Evolutionary conservation across 2,797 vertebrate genomes (phyloP), one percentile per base, ranked within the genome.

Genomic region (Graptemys geographica): DNA sequence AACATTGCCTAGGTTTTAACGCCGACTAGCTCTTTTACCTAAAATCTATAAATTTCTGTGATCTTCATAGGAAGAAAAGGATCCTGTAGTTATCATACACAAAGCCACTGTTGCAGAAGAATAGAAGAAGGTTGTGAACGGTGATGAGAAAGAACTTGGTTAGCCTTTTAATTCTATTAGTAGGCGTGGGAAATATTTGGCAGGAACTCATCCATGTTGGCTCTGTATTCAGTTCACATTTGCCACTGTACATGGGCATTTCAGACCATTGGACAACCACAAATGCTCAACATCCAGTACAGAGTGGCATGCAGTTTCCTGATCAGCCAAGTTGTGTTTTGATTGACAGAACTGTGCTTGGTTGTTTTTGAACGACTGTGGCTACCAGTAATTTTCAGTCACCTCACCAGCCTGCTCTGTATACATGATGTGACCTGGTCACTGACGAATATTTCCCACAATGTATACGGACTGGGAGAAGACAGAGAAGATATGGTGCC

Each of bases 401-500:
- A 9, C 83, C 9, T 86, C 0, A 0, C 37, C 8, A 19, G 83
- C 19, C 1, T 28, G 3, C 1, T 33, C n/a, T 82, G 6, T 72
- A 31, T 86, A 15, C 6, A 2, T 56, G 12, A 74, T 33, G 84
- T 6, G 1, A 31, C 59, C 12, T 27, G 51, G 25, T 80, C 88
- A 93, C 76, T 53, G 93, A 81, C 72, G 69, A 11, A 0, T 72
- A 83, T 78, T 41, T 93, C 41, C 56, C 16, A 76, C 47, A 55
- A 19, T 78, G 62, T 79, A 49, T 59, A 92, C 82, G 94, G 81
- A 8, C 57, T 88, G 84, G 86, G 47, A n/a, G 5, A 94, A 94
- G 92, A 87, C 25, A 90, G 80, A 89, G 92, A 88, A 81, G 59
- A 95, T 83, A 57, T 28, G 62, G 52, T 90, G 83, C 89, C 95